phyloP scores from a whole-genome alignment of 2,113 vertebrate genomes.

The Percina caprodes region DNA sequence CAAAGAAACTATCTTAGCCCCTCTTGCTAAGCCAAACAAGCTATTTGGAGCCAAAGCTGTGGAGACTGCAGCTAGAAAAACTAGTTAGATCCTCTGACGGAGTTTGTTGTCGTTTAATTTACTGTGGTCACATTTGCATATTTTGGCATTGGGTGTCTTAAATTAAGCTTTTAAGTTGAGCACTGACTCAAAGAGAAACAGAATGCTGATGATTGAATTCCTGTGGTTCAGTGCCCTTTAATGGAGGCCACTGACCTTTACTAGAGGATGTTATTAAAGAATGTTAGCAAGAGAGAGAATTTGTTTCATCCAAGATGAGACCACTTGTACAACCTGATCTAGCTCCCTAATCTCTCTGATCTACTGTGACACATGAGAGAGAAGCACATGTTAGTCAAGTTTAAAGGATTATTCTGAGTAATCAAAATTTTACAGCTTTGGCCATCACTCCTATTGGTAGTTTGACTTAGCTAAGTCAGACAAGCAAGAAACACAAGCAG shows the following conservation, averaged over 20 bases:
- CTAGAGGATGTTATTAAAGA: conserved; percentile 11
- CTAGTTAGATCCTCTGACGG: background rate
- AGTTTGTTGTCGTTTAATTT: conserved; percentile 21
- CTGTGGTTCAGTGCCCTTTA: conserved; percentile 21
- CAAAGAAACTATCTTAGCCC: conserved; percentile 3
- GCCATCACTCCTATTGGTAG: background rate
- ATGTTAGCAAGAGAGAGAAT: background rate
- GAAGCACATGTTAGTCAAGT: background rate
- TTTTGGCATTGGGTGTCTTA: background rate
- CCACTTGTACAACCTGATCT: background rate
- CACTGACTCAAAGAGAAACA: background rate
- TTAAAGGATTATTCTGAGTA: background rate
- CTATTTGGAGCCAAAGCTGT: background rate
- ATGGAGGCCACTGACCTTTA: conserved; percentile 28
- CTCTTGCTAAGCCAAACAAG: background rate
- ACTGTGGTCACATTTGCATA: conserved; percentile 26
- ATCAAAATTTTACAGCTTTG: background rate
- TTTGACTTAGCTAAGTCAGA: too few species aligned
- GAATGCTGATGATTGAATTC: conserved; percentile 31
- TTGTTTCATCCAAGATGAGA: background rate
- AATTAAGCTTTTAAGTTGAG: conserved; percentile 18
- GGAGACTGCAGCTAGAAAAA: background rate
- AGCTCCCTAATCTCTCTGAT: background rate
- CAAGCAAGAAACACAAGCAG: too few species aligned
- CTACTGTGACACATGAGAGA: background rate